Base-by-base conservation (phyloP, 2,797 vertebrate genomes). In the Chrysocyon brachyurus region DNA sequence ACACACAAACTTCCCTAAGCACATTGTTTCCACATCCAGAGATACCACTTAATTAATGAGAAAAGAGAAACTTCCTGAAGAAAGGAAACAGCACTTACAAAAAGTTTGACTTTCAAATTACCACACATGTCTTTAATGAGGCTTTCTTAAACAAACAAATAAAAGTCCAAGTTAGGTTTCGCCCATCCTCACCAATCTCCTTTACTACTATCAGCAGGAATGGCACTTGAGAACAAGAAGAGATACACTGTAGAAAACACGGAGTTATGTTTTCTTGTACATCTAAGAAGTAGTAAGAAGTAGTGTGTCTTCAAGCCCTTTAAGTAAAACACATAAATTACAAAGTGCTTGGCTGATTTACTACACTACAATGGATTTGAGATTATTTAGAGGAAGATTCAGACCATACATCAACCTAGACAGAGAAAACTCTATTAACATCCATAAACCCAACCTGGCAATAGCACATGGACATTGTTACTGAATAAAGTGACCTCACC, bases 351-450 rank as follows among this genome's bases (percentile, higher is more conserved):
- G 73, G 73, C 64, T 91, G 54, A 88, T 91, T 96, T 72, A 81
- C 79, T 70, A 31, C 1, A 63, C 16, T 87, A 56, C 17, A 91
- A 56, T n/a, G 68, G 24, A 86, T 31, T 90, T 70, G 26, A 0
- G 0, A 61, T 64, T 63, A 84, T 64, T 81, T 73, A 83, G 17
- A 90, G 61, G 40, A 96, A 68, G 61, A 77, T 87, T 72, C 22
- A 56, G 79, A 81, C 73, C 14, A 81, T 68, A 22, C 1, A 87
- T 91, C n/a, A 83, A 16, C 70, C 83, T 31, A 66, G 52, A 83
- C 40, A 95, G 94, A 56, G 64, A 94, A 82, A 54, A 84, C 33
- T 93, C 81, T 79, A 68, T 61, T 86, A 94, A 73, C 14, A 86
- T 77, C 57, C n/a, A 96, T 36, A 85, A 96, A 88, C 33, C 16